Conservation (phyloP, 2,888 invertebrate genomes). For the Pterostichus niger region DNA sequence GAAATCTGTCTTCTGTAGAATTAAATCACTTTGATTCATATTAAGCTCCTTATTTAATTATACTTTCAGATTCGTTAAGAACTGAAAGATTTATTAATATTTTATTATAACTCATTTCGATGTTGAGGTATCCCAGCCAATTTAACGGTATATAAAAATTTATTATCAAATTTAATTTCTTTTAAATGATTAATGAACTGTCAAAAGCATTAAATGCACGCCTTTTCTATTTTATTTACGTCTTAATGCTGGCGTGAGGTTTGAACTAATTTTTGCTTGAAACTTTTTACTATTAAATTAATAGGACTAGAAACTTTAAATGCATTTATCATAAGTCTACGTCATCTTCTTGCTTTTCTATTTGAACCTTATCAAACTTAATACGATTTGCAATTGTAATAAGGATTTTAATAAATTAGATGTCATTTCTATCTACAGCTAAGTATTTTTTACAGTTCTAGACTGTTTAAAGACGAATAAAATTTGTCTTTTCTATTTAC, state of each 20-base stretch:
- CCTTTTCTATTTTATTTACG: conserved; percentile 28
- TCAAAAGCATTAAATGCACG: conserved; percentile 4
- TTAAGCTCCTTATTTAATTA: conserved; percentile 7
- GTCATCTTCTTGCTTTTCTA: not conserved
- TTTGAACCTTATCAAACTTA: conserved; percentile 17
- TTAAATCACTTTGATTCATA: not conserved
- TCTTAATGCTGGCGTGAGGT: not conserved
- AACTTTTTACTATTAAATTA: conserved; percentile 18
- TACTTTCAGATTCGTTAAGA: not conserved
- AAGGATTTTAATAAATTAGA: conserved; percentile 18
- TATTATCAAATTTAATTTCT: conserved; percentile 2
- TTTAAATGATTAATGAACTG: conserved; percentile 1
- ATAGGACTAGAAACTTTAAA: conserved; percentile 28
- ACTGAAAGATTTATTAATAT: not conserved
- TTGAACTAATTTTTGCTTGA: not conserved
- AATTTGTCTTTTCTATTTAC: too few species aligned
- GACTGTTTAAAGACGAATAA: not conserved
- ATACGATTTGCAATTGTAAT: conserved; percentile 39
- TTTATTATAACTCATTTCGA: not conserved
- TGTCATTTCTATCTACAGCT: not conserved
- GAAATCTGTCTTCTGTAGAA: not conserved
- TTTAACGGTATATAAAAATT: not conserved
- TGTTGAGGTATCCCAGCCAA: not conserved
- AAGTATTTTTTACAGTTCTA: not conserved
- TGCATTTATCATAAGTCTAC: conserved; percentile 14